Percentiles rank a stretch among this genome's conserved stretches.
Conservation (phyloP, 2,888 invertebrate genomes). For the Drosophila limbata region DNA sequence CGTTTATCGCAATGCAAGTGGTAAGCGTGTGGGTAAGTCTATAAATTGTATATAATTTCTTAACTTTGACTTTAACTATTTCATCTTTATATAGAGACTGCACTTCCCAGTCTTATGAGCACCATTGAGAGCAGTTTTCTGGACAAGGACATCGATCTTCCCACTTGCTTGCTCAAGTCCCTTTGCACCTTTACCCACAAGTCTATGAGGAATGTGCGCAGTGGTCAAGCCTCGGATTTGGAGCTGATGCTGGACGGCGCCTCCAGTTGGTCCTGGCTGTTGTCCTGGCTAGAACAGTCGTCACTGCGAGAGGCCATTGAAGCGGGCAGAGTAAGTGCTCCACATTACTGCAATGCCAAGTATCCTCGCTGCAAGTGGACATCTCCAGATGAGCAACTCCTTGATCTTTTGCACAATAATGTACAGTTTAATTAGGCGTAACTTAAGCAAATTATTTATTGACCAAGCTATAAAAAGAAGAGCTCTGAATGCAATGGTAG, state of each 20-base stretch:
- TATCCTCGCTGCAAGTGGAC: constrained; percentile 86
- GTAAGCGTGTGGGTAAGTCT: constrained; percentile 69
- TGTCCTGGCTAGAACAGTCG: constrained; percentile 85
- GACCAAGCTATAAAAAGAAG: background rate
- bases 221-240: constrained; percentile 84
- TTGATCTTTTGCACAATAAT: constrained; percentile 64
- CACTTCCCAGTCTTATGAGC: constrained; percentile 80
- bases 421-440: constrained; percentile 65
- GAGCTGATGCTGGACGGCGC: constrained; percentile 87
- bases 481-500: no score
- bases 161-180: constrained; percentile 88
- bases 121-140: constrained; percentile 87
- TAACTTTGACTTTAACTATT: background rate
- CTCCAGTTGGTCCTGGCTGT: constrained; percentile 85
- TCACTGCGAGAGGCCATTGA: constrained; percentile 86
- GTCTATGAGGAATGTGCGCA: constrained; percentile 77
- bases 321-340: constrained; percentile 81
- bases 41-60: fast-evolving
- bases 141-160: constrained; percentile 88
- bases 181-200: constrained; percentile 86
- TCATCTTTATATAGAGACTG: constrained; percentile 62
- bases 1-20: constrained; percentile 75
- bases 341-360: constrained; percentile 83
- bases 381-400: constrained; percentile 71
- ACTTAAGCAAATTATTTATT: background rate